Evolutionary conservation across 2,113 vertebrate species (phyloP), one percentile per base, ranked within the genome.

Genomic region (Carassius auratus): DNA sequence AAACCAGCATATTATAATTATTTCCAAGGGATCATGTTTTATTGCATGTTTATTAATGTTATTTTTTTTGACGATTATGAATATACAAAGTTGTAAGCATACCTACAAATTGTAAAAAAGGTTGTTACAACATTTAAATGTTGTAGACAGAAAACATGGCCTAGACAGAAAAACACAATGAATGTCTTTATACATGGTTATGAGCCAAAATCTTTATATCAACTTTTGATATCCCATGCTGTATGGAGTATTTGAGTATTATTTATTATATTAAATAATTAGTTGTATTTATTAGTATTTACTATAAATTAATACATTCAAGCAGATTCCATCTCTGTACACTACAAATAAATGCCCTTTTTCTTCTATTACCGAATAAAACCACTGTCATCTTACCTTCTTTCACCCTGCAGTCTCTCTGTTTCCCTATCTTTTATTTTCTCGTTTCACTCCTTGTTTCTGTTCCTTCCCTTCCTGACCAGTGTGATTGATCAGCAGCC

Each of bases 361-460:
- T 68, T 52, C 45, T 33, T 81, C 45, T 33, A 50, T 45, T 4
- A 38, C 74, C 52, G 61, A 76, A 69, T 26, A 42, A 42, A 89
- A 86, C 42, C 62, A 30, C 68, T 23, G 81, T 57, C 66, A 66
- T 73, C 85, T 87, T 89, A 89, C 86, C 88, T 85, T 89, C 26
- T 71, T 74, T 76, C 71, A 64, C 69, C 71, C 57, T 82, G 79
- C 83, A 79, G 45, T 42, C 42, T 7, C 42, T 42, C 42, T 8
- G 42, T n/a, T 61, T 61, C 57, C 57, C 57, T 61, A 8, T n/a
- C 66, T 48, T 42, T 52, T 17, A 21, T 76, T 55, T 45, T 79
- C 48, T 64, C 30, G n/a, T 76, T 61, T 69, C 77, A 38, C 36
- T 82, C 69, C 75, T 84, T 80, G 73, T 76, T 77, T 66, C 61